These are phyloP conservation scores for Protobothrops flavoviridis DNA, from an alignment of 2,113 vertebrate species.

Conservation along the genomic window DNA sequence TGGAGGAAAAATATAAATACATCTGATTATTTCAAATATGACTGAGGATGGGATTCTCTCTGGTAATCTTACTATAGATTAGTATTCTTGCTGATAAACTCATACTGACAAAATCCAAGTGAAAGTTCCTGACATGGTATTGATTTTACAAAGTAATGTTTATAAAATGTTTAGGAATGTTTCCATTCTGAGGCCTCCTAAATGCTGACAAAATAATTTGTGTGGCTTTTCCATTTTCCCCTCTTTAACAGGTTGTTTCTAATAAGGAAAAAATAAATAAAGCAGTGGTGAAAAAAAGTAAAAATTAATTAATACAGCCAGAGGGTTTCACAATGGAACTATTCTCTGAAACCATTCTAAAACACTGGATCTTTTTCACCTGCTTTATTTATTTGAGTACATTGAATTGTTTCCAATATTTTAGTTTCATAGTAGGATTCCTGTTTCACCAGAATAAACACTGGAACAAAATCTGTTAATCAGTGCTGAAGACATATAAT, in stretches of 20 bases:
- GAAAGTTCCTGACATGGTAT: neutral
- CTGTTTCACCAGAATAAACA: constrained; percentile 26
- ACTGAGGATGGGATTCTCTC: neutral
- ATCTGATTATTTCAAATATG: neutral
- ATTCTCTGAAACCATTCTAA: neutral
- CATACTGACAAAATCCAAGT: constrained; percentile 18
- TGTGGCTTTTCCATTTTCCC: neutral
- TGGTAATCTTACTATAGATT: neutral
- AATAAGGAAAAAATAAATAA: neutral
- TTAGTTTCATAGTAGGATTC: constrained; percentile 38
- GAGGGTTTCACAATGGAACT: neutral
- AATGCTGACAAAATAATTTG: neutral
- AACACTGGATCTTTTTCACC: constrained; percentile 34
- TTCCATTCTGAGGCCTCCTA: neutral
- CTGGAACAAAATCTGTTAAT: constrained; percentile 48
- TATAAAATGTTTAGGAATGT: constrained; percentile 20
- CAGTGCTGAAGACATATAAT: constrained; percentile 61
- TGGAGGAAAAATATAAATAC: neutral
- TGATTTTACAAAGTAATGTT: constrained; percentile 25
- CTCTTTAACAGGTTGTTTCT: neutral
- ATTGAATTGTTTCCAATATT: constrained; percentile 29
- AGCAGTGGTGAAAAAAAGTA: neutral
- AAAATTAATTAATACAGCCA: neutral
- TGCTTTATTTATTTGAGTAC: constrained; percentile 45
- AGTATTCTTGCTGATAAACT: constrained; percentile 36